A percentile compares a stretch with the other conserved stretches of the same genome.
These are phyloP conservation scores for Chlorocebus sabaeus DNA, from an alignment of 2,113 vertebrate species.

Conservation along the genomic window DNA sequence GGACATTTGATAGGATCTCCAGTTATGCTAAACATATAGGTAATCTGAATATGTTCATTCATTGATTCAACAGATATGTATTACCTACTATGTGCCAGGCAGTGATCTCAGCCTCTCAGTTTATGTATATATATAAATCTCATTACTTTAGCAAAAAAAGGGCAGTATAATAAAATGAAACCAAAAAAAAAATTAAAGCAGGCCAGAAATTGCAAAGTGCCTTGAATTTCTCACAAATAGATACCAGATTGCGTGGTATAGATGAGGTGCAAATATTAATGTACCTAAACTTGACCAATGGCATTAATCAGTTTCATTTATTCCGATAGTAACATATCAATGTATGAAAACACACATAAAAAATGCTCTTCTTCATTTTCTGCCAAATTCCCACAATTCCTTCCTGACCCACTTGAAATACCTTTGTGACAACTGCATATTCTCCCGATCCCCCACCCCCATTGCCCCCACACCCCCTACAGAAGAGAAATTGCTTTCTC, in stretches of 20 bases:
- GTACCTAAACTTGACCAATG: neutral
- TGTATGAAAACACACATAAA: neutral
- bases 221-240: neutral
- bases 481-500: neutral
- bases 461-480: neutral
- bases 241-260: neutral
- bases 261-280: neutral
- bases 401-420: neutral
- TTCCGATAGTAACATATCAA: neutral
- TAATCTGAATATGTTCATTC: neutral
- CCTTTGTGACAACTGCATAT: neutral
- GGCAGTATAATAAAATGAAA: neutral
- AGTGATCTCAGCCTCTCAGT: neutral
- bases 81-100: too few relatives aligned
- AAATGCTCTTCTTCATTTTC: neutral
- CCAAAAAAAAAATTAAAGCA: neutral
- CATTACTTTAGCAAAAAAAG: neutral
- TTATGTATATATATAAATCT: neutral
- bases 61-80: neutral
- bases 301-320: neutral
- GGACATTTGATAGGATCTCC: neutral
- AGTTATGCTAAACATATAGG: neutral
- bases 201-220: neutral
- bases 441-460: neutral
- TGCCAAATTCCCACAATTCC: neutral